phyloP scores from a whole-genome alignment of 2,797 vertebrate species.

The Zalophus californianus region DNA sequence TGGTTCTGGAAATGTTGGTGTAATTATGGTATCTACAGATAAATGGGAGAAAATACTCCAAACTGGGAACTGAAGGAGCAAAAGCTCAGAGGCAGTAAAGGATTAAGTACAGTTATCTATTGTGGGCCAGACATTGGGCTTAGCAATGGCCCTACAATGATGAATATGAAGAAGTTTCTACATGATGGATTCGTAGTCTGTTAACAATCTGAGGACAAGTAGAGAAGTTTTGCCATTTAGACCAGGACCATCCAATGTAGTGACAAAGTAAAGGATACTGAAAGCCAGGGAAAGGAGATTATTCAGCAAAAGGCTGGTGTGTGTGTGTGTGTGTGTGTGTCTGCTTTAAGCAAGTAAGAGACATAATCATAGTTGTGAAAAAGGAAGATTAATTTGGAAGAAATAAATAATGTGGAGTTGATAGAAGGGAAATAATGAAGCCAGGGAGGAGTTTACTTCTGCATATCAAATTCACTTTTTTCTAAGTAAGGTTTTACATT shows the following conservation, averaged over 20 bases:
- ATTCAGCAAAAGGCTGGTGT: background rate
- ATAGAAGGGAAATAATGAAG: background rate
- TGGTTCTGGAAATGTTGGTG: background rate
- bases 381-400: constrained; percentile 3
- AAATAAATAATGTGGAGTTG: background rate
- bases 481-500: background rate
- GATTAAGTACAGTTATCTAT: background rate
- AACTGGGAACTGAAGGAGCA: background rate
- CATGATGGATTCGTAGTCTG: background rate
- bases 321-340: background rate
- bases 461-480: constrained; percentile 9
- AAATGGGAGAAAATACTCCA: background rate
- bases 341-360: background rate
- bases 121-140: background rate
- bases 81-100: background rate
- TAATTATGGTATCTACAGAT: background rate
- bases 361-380: background rate
- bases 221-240: background rate
- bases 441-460: background rate
- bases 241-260: background rate
- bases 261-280: background rate
- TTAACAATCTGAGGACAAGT: background rate
- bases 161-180: background rate
- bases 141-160: background rate
- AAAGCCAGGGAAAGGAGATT: background rate